Evolutionary conservation across 2,113 vertebrate genomes (phyloP).

Genomic region (Campylomormyrus tamandua): DNA sequence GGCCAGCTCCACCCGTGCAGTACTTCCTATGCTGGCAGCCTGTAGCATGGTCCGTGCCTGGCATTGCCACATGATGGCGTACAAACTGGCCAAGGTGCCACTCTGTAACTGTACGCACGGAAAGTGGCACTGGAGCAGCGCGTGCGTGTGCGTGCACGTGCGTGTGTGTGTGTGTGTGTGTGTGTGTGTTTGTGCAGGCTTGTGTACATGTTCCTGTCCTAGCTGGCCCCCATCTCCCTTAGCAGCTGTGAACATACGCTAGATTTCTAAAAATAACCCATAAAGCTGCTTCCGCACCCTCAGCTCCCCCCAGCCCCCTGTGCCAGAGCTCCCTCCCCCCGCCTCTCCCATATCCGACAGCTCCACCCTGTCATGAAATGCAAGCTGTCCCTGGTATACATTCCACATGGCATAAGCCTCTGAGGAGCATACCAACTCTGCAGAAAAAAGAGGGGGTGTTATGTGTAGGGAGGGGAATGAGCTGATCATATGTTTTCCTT

Average conservation of each 20-base stretch:
- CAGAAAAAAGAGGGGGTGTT: slow-evolving; percentile 36
- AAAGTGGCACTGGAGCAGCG: not conserved
- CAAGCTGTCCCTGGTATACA: slow-evolving; percentile 50
- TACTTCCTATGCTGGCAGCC: not conserved
- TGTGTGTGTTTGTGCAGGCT: slow-evolving; percentile 24
- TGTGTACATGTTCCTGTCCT: not conserved
- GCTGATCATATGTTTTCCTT: not conserved
- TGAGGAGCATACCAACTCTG: slow-evolving; percentile 45
- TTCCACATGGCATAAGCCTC: slow-evolving; percentile 45
- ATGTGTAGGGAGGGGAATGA: slow-evolving; percentile 5
- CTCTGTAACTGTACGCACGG: not conserved
- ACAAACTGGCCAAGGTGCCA: not conserved
- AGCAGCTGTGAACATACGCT: slow-evolving; percentile 37
- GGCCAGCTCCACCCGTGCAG: not conserved
- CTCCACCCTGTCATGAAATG: slow-evolving; percentile 54
- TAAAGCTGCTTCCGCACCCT: slow-evolving; percentile 46
- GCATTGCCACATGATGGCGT: not conserved
- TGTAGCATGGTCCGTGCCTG: not conserved
- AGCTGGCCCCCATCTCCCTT: slow-evolving; percentile 2
- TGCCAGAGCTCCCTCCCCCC: not conserved
- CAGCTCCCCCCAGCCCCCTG: slow-evolving; percentile 29
- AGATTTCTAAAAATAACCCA: slow-evolving; percentile 56
- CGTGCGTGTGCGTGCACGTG: slow-evolving; percentile 6
- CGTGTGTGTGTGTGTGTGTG: not conserved
- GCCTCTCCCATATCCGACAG: slow-evolving; percentile 17